Percentiles rank a stretch among this genome's conserved stretches.
phyloP scores from a whole-genome alignment of 2,888 invertebrate species.

The Norana najaformis region DNA sequence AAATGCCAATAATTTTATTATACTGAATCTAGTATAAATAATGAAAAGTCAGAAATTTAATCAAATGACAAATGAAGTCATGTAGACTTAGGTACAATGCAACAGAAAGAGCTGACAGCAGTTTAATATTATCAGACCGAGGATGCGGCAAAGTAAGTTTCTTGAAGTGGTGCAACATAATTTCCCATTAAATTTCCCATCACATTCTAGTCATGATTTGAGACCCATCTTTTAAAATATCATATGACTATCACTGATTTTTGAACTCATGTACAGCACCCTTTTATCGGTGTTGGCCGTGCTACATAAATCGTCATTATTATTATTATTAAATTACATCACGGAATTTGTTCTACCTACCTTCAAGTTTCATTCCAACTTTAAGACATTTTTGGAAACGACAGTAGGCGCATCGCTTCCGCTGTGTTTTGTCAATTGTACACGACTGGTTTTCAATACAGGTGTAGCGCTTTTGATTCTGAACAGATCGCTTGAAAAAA shows the following conservation, averaged over 20 bases:
- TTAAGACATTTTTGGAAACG: conserved; percentile 98
- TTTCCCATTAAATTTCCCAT: too few species aligned
- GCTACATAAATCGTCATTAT: too few species aligned
- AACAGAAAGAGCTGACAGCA: background rate
- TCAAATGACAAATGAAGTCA: background rate
- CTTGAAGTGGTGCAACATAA: too few species aligned
- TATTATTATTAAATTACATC: background rate
- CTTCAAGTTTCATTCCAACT: conserved; percentile 99
- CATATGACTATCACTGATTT: too few species aligned
- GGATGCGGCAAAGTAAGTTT: background rate
- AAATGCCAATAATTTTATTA: background rate
- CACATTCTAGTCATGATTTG: too few species aligned
- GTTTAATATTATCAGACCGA: background rate
- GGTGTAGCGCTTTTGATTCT: conserved; percentile 95
- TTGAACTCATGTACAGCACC: too few species aligned
- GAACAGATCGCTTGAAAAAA: conserved; percentile 84
- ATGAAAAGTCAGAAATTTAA: background rate
- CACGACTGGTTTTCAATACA: conserved; percentile 97
- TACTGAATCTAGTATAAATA: background rate
- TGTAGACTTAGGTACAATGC: background rate
- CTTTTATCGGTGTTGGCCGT: too few species aligned
- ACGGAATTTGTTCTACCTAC: conserved; percentile 70
- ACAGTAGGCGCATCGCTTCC: conserved; percentile 97
- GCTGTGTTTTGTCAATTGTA: conserved; percentile 97
- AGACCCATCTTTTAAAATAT: too few species aligned